Evolutionary conservation across 2,797 vertebrate species (phyloP).

Genomic region (Xiphorhynchus erythropygius): DNA sequence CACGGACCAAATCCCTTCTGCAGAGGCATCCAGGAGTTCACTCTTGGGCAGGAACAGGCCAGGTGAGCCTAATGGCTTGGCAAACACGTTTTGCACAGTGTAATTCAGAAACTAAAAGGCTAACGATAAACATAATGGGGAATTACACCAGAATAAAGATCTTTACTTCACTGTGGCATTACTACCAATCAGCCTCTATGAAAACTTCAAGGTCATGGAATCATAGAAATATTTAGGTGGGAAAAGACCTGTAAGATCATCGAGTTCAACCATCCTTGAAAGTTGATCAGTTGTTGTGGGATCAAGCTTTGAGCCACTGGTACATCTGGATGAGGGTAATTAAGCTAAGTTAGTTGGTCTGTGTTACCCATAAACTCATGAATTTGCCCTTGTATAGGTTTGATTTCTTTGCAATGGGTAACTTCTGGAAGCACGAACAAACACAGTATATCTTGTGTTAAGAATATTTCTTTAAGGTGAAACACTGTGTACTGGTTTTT

Average conservation of each 20-base stretch:
- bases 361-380: accelerated
- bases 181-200: not conserved
- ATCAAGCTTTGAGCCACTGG: not conserved
- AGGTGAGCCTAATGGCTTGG: not conserved
- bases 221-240: not conserved
- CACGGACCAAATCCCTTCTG: not conserved
- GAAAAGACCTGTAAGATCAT: not conserved
- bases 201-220: not conserved
- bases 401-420: not conserved
- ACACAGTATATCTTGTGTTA: not conserved
- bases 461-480: not conserved
- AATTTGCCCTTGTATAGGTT: not conserved
- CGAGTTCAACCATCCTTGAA: accelerated
- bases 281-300: not conserved
- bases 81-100: not conserved
- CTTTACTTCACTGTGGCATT: not conserved
- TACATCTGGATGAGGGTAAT: not conserved
- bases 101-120: not conserved
- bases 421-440: not conserved
- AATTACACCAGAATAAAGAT: not conserved
- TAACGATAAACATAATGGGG: not conserved
- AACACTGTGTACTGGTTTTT: not conserved
- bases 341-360: not conserved
- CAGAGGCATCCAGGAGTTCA: not conserved
- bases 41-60: not conserved